phyloP scores from a whole-genome alignment of 2,888 invertebrate species.

The Chesias legatella region DNA sequence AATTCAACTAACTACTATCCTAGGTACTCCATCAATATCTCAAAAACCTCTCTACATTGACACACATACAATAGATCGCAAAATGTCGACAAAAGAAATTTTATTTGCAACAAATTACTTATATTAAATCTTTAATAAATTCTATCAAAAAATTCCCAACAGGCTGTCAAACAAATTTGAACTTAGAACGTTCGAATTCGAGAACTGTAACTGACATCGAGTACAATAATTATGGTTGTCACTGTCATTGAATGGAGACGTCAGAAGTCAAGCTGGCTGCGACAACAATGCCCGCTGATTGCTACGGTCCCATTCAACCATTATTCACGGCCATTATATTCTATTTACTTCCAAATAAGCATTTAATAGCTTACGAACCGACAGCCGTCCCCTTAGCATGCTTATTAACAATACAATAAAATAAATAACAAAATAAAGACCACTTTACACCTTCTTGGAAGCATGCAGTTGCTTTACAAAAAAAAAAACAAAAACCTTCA shows the following conservation, averaged over 20 bases:
- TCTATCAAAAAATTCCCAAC: conserved; percentile 18
- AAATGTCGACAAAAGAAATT: conserved; percentile 29
- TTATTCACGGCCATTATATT: conserved; percentile 79
- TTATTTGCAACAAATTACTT: conserved; percentile 69
- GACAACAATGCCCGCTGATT: conserved; percentile 69
- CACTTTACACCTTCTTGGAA: conserved; percentile 80
- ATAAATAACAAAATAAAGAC: conserved; percentile 74
- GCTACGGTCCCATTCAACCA: conserved; percentile 63
- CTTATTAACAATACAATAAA: conserved; percentile 80
- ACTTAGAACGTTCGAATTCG: conserved; percentile 19
- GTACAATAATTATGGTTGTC: conserved; percentile 35
- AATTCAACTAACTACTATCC: too few species aligned
- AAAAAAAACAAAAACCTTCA: conserved; percentile 50
- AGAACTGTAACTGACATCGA: conserved; percentile 23
- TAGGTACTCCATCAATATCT: conserved; percentile 21
- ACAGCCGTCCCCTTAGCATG: conserved; percentile 66
- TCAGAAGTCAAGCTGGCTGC: conserved; percentile 59
- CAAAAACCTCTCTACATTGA: conserved; percentile 14
- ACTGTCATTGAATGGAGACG: conserved; percentile 55
- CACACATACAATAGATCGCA: conserved; percentile 10
- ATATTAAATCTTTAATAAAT: conserved; percentile 37
- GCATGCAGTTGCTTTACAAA: conserved; percentile 66
- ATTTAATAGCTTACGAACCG: conserved; percentile 72
- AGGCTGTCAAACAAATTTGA: conserved; percentile 18
- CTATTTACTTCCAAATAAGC: conserved; percentile 80